Conservation (phyloP, 2,888 invertebrate genomes). For the Spicauda simplicius region DNA sequence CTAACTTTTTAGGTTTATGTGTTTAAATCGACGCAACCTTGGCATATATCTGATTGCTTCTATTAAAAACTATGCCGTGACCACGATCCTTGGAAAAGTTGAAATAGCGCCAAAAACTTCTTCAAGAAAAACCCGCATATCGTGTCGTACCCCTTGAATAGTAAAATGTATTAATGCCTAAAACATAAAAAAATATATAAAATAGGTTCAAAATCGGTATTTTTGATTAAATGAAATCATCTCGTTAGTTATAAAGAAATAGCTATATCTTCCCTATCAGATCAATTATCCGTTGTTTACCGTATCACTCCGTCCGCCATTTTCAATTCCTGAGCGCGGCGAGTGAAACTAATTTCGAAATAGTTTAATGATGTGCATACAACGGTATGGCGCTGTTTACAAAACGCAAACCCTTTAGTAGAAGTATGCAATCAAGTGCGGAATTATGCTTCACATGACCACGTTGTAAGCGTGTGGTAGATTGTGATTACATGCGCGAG, state of each 20-base stretch:
- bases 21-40: too few relatives aligned
- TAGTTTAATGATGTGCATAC: slow-evolving; percentile 30
- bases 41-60: too few relatives aligned
- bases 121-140: too few relatives aligned
- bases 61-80: too few relatives aligned
- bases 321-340: slow-evolving; percentile 4
- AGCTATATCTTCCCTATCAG: neutral
- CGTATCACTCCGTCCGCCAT: neutral
- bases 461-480: neutral
- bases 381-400: slow-evolving; percentile 22
- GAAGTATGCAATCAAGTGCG: slow-evolving; percentile 26
- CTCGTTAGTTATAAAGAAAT: neutral
- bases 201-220: too few relatives aligned
- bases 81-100: too few relatives aligned
- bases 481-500: neutral
- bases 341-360: slow-evolving; percentile 34
- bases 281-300: neutral
- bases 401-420: slow-evolving; percentile 22
- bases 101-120: too few relatives aligned
- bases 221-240: too few relatives aligned
- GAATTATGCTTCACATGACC: neutral
- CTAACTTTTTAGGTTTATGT: too few relatives aligned
- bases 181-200: too few relatives aligned
- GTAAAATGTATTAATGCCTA: too few relatives aligned
- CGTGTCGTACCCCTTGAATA: too few relatives aligned